A percentile compares a stretch with the other conserved stretches of the same genome.
These are phyloP conservation scores for Atherinosoma microstoma DNA, from an alignment of 2,797 vertebrate species.

Conservation along the genomic window DNA sequence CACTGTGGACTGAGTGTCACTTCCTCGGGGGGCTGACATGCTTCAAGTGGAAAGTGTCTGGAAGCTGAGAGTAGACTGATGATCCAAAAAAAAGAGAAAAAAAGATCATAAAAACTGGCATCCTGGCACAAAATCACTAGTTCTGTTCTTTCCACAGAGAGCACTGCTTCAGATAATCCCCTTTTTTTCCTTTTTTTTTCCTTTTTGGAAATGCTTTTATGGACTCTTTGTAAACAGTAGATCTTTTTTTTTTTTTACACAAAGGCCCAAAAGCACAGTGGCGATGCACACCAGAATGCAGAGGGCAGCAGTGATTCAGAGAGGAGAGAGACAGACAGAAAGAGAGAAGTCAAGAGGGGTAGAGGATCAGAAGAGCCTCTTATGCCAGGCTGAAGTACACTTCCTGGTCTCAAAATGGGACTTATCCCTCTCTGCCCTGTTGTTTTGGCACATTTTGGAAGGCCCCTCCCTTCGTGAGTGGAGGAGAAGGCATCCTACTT, in stretches of 20 bases:
- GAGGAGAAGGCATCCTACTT: conserved; percentile 99
- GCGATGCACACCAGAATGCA: conserved; percentile 88
- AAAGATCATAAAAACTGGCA: conserved; percentile 11
- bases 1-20: conserved; percentile 62
- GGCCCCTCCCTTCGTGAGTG: conserved; percentile 91
- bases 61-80: conserved; percentile 37
- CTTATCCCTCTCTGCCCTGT: conserved; percentile 98
- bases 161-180: conserved; percentile 88
- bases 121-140: conserved; percentile 32
- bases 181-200: conserved; percentile 68
- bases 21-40: conserved; percentile 60
- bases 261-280: conserved; percentile 85
- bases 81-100: conserved; percentile 10
- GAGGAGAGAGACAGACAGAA: conserved; percentile 80
- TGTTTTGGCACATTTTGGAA: conserved; percentile 99
- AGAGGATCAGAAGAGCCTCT: conserved; percentile 71
- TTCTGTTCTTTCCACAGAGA: conserved; percentile 79
- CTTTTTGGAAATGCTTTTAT: conserved; percentile 76
- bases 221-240: conserved; percentile 85
- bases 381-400: conserved; percentile 73
- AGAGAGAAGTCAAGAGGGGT: conserved; percentile 51
- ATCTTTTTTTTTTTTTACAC: conserved; percentile 74
- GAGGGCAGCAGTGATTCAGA: conserved; percentile 86
- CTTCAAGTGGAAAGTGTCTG: conserved; percentile 51
- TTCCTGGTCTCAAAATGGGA: conserved; percentile 94